Evolutionary conservation across 2,797 vertebrate species (phyloP).

Genomic region (Sorex maritimensis): DNA sequence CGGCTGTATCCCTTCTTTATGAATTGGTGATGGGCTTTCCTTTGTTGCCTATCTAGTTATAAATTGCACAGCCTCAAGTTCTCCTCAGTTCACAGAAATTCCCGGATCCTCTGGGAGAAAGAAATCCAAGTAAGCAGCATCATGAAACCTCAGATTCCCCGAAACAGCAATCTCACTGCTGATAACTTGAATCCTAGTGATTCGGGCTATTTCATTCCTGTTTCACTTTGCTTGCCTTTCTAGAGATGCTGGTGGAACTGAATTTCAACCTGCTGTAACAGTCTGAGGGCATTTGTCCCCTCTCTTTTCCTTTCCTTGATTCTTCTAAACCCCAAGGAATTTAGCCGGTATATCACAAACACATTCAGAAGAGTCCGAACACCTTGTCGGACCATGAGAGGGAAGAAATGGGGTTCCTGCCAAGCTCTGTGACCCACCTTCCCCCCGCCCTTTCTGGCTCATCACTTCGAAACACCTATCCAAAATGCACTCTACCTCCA

Average conservation of each 20-base stretch:
- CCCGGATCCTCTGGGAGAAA: not conserved
- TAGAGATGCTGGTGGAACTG: not conserved
- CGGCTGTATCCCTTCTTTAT: not conserved
- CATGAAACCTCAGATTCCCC: not conserved
- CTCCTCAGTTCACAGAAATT: not conserved
- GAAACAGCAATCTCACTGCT: not conserved
- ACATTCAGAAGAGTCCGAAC: not conserved
- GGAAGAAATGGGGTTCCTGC: not conserved
- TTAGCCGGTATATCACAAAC: not conserved
- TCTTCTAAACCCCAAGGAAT: not conserved
- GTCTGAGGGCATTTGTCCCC: not conserved
- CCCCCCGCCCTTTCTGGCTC: not conserved
- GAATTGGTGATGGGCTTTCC: constrained; percentile 1
- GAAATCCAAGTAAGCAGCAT: not conserved
- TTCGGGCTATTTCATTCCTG: not conserved
- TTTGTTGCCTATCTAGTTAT: not conserved
- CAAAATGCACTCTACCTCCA: not conserved
- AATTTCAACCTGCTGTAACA: not conserved
- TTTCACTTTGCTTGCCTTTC: not conserved
- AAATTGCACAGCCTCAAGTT: not conserved
- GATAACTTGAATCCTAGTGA: not conserved
- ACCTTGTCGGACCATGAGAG: not conserved
- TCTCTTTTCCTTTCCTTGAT: not conserved
- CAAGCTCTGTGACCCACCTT: not conserved
- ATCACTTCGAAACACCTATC: not conserved